Evolutionary conservation across 1,140 invertebrate species (phyloP).

Genomic region (Bombus polaris): DNA sequence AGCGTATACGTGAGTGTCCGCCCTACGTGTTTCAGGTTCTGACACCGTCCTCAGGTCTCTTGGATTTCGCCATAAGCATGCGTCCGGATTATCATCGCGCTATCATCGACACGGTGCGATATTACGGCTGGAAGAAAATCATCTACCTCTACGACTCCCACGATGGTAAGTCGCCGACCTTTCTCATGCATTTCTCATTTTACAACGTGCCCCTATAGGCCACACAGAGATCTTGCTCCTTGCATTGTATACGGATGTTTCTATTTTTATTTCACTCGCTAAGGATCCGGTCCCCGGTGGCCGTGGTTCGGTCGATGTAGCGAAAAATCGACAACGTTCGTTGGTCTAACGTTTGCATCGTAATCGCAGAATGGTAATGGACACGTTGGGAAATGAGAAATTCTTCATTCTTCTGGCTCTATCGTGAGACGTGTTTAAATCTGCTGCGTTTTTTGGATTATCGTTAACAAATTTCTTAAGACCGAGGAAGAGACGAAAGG

Average conservation of each 20-base stretch:
- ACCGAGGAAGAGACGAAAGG: too few relatives aligned
- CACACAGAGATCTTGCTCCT: background rate
- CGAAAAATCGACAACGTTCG: constrained; percentile 37
- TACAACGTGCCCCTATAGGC: constrained; percentile 49
- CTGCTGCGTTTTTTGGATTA: too few relatives aligned
- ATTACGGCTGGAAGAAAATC: constrained; percentile 96
- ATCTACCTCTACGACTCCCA: constrained; percentile 98
- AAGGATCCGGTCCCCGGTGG: constrained; percentile 62
- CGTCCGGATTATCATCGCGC: constrained; percentile 97
- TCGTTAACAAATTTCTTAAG: too few relatives aligned
- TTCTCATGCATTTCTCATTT: constrained; percentile 78
- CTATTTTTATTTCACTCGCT: constrained; percentile 61
- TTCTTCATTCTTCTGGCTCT: background rate
- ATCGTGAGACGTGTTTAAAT: too few relatives aligned
- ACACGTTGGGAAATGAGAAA: background rate
- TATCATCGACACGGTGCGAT: constrained; percentile 95
- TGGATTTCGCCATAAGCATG: constrained; percentile 96
- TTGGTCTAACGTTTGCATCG: constrained; percentile 16
- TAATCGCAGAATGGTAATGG: constrained; percentile 23
- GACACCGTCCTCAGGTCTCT: constrained; percentile 91
- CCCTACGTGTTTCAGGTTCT: constrained; percentile 84
- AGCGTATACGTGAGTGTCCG: background rate
- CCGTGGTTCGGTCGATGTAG: constrained; percentile 47
- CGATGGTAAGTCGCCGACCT: constrained; percentile 89
- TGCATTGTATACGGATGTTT: constrained; percentile 44